phyloP scores from a whole-genome alignment of 64 coral and sea anemone genomes.

The Porites lutea region DNA sequence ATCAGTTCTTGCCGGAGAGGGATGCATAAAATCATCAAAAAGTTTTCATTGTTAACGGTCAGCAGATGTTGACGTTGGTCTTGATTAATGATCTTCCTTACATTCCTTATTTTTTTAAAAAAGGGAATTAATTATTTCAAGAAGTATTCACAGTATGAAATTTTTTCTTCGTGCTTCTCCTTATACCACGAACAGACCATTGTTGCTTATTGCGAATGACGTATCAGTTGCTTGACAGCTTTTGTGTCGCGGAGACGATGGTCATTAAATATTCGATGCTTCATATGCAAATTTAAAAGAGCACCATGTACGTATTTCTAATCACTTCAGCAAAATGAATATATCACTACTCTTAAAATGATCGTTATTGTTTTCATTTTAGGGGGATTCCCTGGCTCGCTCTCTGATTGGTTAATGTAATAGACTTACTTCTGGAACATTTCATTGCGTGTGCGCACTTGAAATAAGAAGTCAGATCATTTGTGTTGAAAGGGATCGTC shows the following conservation, averaged over 20 bases:
- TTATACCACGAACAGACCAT: background rate
- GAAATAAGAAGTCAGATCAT: background rate
- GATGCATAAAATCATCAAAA: too few relatives aligned
- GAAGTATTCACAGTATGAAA: too few relatives aligned
- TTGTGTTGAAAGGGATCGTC: background rate
- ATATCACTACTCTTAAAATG: background rate
- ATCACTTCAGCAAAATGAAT: slow-evolving; percentile 7
- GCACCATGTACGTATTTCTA: background rate
- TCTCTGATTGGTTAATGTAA: background rate
- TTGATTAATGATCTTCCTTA: too few relatives aligned
- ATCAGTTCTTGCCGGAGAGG: too few relatives aligned
- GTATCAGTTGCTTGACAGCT: background rate
- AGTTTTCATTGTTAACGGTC: too few relatives aligned
- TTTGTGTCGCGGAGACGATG: background rate
- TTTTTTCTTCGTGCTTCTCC: background rate
- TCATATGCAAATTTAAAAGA: slow-evolving; percentile 25
- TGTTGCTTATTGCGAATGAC: background rate
- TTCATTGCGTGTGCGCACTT: background rate
- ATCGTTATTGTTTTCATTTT: background rate
- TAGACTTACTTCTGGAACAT: background rate
- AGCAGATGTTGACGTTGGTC: too few relatives aligned
- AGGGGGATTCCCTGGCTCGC: slow-evolving; percentile 18
- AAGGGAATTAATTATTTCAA: too few relatives aligned
- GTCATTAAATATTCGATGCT: slow-evolving; percentile 27
- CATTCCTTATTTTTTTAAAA: too few relatives aligned